phyloP scores from a whole-genome alignment of 2,888 invertebrate species.

The Arge pagana region DNA sequence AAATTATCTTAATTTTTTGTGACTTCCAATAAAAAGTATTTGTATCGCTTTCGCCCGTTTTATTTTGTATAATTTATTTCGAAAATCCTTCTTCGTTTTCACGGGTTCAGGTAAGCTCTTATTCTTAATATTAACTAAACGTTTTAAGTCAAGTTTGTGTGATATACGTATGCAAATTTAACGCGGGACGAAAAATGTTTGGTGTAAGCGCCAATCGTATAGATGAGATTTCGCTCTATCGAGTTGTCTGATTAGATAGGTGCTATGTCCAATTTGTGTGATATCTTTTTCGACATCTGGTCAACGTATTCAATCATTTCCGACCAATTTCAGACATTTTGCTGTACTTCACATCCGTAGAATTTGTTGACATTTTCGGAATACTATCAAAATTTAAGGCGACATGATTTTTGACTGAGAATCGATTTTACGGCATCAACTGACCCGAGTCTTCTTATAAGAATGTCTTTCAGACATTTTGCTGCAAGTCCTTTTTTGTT shows the following conservation, averaged over 20 bases:
- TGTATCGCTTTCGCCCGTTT: no score
- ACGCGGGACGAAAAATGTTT: no score
- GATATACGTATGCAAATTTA: no score
- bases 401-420: conserved; percentile 1
- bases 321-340: conserved; percentile 8
- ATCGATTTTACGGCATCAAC: conserved; percentile 1
- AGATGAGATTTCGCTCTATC: neutral
- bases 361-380: conserved; percentile 6
- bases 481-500: neutral
- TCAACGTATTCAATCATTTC: conserved; percentile 5
- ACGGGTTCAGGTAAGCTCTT: no score
- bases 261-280: conserved; percentile 7
- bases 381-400: neutral
- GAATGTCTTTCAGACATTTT: neutral
- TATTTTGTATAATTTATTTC: no score
- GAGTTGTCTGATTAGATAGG: conserved; percentile 9
- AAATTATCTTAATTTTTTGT: no score
- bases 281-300: conserved; percentile 11
- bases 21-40: no score
- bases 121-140: no score
- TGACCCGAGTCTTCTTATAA: neutral
- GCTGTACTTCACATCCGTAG: neutral
- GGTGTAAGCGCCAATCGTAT: conserved; percentile 3
- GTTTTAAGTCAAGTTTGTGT: no score
- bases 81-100: no score